These are phyloP conservation scores for Lampris megalopsis DNA, from an alignment of 2,113 vertebrate genomes.

Conservation along the genomic window DNA sequence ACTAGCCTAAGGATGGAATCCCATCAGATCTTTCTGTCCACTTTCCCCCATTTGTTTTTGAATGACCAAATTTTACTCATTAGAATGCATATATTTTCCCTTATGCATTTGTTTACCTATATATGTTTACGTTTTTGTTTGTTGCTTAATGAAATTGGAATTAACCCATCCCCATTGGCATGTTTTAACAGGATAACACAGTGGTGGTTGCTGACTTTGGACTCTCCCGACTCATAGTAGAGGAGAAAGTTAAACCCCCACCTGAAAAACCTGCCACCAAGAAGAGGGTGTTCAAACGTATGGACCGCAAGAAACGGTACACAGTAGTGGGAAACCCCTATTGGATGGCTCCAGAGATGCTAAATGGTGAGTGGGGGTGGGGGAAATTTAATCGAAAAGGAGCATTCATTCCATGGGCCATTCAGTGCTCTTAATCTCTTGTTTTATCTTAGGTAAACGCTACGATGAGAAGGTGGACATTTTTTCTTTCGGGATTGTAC, in stretches of 20 bases:
- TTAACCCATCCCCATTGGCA: background rate
- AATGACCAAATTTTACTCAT: too few species aligned
- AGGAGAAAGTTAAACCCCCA: slow-evolving; percentile 89
- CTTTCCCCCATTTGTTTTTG: too few species aligned
- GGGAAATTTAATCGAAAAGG: background rate
- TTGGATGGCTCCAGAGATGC: slow-evolving; percentile 99
- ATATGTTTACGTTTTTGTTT: too few species aligned
- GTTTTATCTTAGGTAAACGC: slow-evolving; percentile 88
- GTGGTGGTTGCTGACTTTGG: slow-evolving; percentile 98
- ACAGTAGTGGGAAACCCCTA: slow-evolving; percentile 97
- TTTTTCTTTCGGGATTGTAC: slow-evolving; percentile 97
- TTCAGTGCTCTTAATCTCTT: background rate
- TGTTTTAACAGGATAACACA: slow-evolving; percentile 88
- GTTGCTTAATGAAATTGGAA: background rate
- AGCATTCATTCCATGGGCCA: background rate
- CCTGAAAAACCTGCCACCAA: slow-evolving; percentile 88
- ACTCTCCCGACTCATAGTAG: slow-evolving; percentile 91
- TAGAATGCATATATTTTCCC: too few species aligned
- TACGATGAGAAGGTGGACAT: slow-evolving; percentile 98
- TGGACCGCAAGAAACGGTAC: slow-evolving; percentile 94
- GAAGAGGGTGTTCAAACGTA: slow-evolving; percentile 89
- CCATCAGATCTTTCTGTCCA: too few species aligned
- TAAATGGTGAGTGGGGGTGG: slow-evolving; percentile 87
- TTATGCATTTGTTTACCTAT: too few species aligned
- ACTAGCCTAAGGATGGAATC: too few species aligned